A percentile compares a stretch with the other conserved stretches of the same genome.
These are phyloP conservation scores for Calliphora vicina DNA, from an alignment of 1,140 invertebrate species.

Conservation along the genomic window DNA sequence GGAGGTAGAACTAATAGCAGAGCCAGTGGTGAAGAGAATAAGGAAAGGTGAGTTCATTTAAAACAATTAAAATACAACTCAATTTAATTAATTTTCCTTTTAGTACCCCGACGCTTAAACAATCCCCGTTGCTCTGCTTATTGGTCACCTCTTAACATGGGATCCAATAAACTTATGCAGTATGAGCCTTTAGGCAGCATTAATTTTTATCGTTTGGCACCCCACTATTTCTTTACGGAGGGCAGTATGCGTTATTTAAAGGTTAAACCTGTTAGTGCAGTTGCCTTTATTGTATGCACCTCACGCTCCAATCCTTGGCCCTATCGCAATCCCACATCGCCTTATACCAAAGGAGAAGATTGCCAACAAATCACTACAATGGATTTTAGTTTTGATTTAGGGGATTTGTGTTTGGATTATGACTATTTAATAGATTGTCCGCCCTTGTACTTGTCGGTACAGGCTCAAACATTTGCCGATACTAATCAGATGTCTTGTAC, in stretches of 20 bases:
- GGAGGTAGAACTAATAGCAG: slow-evolving; percentile 42
- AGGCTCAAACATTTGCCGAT: slow-evolving; percentile 55
- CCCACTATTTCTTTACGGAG: slow-evolving; percentile 71
- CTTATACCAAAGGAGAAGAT: neutral
- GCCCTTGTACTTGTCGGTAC: slow-evolving; percentile 70
- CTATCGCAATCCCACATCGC: slow-evolving; percentile 42
- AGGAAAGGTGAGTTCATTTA: slow-evolving; percentile 51
- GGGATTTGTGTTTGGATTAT: slow-evolving; percentile 66
- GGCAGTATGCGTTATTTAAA: slow-evolving; percentile 65
- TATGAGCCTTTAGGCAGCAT: slow-evolving; percentile 69
- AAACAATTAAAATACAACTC: neutral
- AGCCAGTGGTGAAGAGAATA: slow-evolving; percentile 51
- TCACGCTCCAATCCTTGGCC: slow-evolving; percentile 66
- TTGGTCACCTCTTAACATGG: slow-evolving; percentile 55
- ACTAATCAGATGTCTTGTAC: slow-evolving; percentile 50
- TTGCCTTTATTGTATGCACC: slow-evolving; percentile 67
- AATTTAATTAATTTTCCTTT: slow-evolving; percentile 8
- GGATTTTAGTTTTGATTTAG: slow-evolving; percentile 60
- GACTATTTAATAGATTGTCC: slow-evolving; percentile 67
- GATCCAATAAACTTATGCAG: slow-evolving; percentile 59
- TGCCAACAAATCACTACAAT: slow-evolving; percentile 53
- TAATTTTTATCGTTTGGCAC: slow-evolving; percentile 72
- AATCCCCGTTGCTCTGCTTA: slow-evolving; percentile 69
- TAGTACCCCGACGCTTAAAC: slow-evolving; percentile 71
- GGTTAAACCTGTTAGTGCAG: slow-evolving; percentile 63